These are phyloP conservation scores for Myrmophylax atrothorax DNA, from an alignment of 2,113 vertebrate genomes.

Conservation along the genomic window DNA sequence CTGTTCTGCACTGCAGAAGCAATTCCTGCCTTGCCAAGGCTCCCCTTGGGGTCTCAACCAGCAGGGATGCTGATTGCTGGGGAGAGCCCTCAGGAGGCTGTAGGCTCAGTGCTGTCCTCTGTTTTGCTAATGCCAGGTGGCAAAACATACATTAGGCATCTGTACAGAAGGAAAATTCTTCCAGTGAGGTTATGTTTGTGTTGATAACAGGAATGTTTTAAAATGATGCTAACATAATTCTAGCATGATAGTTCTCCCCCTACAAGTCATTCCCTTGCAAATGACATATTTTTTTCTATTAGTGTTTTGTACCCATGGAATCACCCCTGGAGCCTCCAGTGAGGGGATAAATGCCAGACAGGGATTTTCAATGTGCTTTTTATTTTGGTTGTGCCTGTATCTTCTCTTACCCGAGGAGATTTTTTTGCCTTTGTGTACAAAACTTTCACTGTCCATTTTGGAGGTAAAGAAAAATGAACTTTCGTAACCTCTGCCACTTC, in stretches of 20 bases:
- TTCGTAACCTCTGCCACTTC: conserved; percentile 8
- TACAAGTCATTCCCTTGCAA: not conserved
- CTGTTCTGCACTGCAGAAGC: not conserved
- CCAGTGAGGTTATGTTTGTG: not conserved
- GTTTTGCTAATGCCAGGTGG: not conserved
- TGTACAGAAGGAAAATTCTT: not conserved
- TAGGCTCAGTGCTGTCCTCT: not conserved
- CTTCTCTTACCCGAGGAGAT: not conserved
- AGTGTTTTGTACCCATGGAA: not conserved
- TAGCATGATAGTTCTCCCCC: not conserved
- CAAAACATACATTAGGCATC: not conserved
- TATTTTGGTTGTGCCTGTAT: not conserved
- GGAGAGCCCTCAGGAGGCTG: not conserved
- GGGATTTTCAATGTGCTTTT: not conserved
- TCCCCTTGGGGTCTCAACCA: not conserved
- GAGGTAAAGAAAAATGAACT: conserved; percentile 23
- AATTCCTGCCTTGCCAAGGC: not conserved
- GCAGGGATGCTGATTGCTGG: too few species aligned
- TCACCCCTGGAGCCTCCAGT: not conserved
- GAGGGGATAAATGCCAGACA: not conserved
- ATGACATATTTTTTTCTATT: not conserved
- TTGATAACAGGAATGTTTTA: not conserved
- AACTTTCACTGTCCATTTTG: not conserved
- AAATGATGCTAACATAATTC: not conserved
- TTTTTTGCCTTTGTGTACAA: not conserved